Evolutionary conservation across 2,113 vertebrate species (phyloP), one percentile per base, ranked within the genome.

Genomic region (Argyrosomus japonicus): DNA sequence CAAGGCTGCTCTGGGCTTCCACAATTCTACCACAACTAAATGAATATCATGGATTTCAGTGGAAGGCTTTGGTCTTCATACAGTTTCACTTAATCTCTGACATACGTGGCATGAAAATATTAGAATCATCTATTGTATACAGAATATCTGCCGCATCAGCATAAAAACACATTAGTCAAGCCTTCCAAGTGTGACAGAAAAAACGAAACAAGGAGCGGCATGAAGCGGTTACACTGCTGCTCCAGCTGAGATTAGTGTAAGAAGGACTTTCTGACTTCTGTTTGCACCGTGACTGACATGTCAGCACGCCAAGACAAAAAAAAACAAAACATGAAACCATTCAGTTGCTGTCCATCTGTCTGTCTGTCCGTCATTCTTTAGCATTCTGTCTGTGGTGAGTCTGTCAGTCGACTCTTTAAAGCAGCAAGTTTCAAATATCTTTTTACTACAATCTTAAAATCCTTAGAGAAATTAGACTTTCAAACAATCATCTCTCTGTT

Each of bases 351-450:
- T 80, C 75, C 69, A 11, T 75, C 43, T 73, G 17, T 77, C 48
- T 32, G 29, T 27, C 25, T 27, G 25, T 77, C 48, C 64, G 17
- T 77, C 48, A 68, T 18, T 70, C 62, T 69, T 51, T 29, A 77
- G 32, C 75, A 67, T 58, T 79, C 3, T 65, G n/a, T 51, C 47
- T 60, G 12, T 13, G 51, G 8, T 61, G n/a, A 63, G 18, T 58
- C 65, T 6, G 51, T 69, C 56, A 74, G 68, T 29, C 56, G 29
- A 82, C 75, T 83, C 43, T 54, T 74, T 75, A 81, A 79, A 87
- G 83, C 89, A 84, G 87, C 86, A 68, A 64, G 75, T 83, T 50
- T 87, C 19, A 43, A 65, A 73, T 14, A 32, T 69, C 17, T 13
- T 48, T 50, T 29, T 15, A 70, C 36, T 74, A 72, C 82, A 78